Evolutionary conservation across 2,797 vertebrate species (phyloP).

Genomic region (Rhinoraja longicauda): DNA sequence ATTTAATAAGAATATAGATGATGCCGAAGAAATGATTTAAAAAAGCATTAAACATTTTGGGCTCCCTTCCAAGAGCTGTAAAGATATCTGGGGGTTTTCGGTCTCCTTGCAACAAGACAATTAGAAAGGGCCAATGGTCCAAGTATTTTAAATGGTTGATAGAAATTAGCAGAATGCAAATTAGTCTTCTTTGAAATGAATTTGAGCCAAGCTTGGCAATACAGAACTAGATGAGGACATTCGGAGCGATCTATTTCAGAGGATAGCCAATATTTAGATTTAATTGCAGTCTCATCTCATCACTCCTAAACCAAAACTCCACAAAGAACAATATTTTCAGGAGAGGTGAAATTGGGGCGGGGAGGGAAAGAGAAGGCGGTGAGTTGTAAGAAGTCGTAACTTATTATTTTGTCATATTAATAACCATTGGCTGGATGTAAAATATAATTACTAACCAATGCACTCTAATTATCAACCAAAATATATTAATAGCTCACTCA

Average conservation of each 20-base stretch:
- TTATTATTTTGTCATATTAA: background rate
- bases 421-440: background rate
- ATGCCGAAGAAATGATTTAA: background rate
- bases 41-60: background rate
- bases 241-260: background rate
- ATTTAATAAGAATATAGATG: background rate
- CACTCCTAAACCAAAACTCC: background rate
- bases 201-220: background rate
- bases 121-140: background rate
- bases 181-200: background rate
- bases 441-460: no score
- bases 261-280: background rate
- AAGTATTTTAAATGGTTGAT: constrained; percentile 8
- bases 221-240: constrained; percentile 20
- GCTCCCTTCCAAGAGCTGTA: constrained; percentile 8
- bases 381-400: no score
- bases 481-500: background rate
- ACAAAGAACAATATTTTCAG: background rate
- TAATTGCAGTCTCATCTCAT: background rate
- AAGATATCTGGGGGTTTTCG: background rate
- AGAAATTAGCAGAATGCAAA: constrained; percentile 9
- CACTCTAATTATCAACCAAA: background rate
- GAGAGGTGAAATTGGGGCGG: background rate
- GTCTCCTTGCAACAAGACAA: background rate
- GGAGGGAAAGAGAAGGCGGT: background rate